Conservation (phyloP, 1,140 invertebrate species). For the Drosophila sproati region DNA sequence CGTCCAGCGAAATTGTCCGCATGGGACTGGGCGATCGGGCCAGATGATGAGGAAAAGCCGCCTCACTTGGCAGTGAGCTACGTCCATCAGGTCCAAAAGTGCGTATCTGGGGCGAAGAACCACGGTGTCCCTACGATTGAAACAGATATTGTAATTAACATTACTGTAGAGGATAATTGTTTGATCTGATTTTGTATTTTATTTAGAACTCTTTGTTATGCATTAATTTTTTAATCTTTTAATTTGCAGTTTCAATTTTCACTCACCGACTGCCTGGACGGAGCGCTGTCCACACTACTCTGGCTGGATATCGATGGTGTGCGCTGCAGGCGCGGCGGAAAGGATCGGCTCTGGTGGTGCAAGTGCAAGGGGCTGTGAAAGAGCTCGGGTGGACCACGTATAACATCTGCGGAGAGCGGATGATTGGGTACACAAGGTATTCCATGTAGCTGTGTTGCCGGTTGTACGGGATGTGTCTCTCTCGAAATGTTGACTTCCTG, state of each 20-base stretch:
- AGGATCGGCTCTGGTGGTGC: constrained; percentile 83
- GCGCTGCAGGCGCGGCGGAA: constrained; percentile 86
- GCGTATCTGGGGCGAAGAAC: constrained; percentile 91
- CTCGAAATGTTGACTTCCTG: constrained; percentile 89
- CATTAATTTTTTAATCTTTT: too few relatives aligned
- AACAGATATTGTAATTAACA: neutral
- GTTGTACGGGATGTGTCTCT: constrained; percentile 87
- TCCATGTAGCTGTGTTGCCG: constrained; percentile 71
- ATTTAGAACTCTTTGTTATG: neutral
- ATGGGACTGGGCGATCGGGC: constrained; percentile 90
- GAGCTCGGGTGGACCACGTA: constrained; percentile 75
- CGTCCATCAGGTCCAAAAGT: constrained; percentile 91
- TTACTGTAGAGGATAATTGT: neutral
- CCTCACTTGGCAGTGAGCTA: constrained; percentile 79
- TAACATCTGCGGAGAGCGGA: constrained; percentile 72
- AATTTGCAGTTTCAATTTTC: neutral
- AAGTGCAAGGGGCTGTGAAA: constrained; percentile 82
- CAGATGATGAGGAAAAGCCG: constrained; percentile 75
- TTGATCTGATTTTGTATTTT: neutral
- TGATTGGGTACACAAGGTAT: constrained; percentile 52
- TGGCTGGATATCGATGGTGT: constrained; percentile 93
- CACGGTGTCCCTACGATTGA: constrained; percentile 86
- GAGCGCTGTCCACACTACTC: constrained; percentile 90
- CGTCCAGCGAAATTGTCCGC: constrained; percentile 90
- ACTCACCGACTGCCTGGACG: constrained; percentile 88